Base-by-base conservation (phyloP, 2,797 vertebrate genomes). In the Hemibagrus guttatus region DNA sequence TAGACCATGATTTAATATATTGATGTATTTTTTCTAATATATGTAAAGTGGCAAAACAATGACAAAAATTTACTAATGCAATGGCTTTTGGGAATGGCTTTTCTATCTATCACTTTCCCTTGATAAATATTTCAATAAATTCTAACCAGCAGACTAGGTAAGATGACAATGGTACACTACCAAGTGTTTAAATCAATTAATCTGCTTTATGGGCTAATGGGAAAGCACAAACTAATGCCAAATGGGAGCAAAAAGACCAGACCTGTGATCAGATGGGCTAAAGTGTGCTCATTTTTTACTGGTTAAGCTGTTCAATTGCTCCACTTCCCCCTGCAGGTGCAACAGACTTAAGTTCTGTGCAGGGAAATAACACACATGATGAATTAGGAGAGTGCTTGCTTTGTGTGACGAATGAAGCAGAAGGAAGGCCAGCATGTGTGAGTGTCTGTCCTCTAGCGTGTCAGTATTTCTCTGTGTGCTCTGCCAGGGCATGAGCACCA, bases 361-460 rank as follows among this genome's bases (percentile, higher is more conserved):
- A 91, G 90, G 87, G 85, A 91, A 91, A 91, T 89, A 92, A 92
- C 92, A 90, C 85, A 88, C 82, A 85, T 85, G 88, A 92, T 91
- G 91, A 92, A 93, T 88, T 88, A 89, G 86, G 78, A 76, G 49
- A 87, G 83, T 68, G 54, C 81, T 89, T 84, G 85, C 87, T 87
- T 89, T 91, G 87, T 87, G 89, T 94, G 94, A 95, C 93, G 91
- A 92, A 94, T 94, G 92, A 91, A 93, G 90, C 80, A 87, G 90
- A 89, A 85, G 82, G 82, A 87, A 91, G 87, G 84, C 88, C 89
- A 90, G 90, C 90, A 89, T 89, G 88, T 74, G 87, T 84, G 87
- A 89, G 84, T 86, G 82, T 76, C 49, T 56, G 84, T 92, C 92
- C 91, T 91, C 90, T 91, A 91, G 89, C 87, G 87, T 87, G 90